Evolutionary conservation across 2,797 vertebrate species (phyloP).

Genomic region (Anas georgica): DNA sequence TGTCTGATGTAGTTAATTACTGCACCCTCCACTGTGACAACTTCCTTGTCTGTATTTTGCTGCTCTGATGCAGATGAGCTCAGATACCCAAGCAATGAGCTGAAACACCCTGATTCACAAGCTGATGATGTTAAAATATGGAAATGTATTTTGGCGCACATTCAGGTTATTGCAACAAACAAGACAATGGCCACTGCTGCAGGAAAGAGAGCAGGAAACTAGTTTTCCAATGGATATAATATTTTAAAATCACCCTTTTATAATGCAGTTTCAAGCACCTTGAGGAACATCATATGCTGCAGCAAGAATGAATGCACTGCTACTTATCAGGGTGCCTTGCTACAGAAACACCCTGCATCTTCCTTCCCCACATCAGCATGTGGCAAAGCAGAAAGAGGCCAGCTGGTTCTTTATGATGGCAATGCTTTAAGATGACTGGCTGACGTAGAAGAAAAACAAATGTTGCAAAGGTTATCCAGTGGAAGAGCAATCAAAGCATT

Average conservation of each 20-base stretch:
- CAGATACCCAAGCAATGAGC: background rate
- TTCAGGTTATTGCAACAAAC: background rate
- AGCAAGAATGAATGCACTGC: background rate
- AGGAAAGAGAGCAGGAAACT: background rate
- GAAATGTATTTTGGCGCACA: background rate
- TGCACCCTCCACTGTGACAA: background rate
- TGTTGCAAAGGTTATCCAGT: background rate
- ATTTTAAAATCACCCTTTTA: background rate
- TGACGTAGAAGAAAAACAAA: background rate
- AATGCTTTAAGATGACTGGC: background rate
- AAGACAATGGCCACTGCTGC: background rate
- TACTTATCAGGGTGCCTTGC: background rate
- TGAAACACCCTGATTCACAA: background rate
- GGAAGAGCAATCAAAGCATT: background rate
- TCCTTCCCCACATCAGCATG: background rate
- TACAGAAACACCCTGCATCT: background rate
- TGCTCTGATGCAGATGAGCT: background rate
- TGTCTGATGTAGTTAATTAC: background rate
- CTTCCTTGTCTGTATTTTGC: background rate
- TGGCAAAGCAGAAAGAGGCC: background rate
- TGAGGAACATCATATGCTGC: background rate
- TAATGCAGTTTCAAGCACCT: background rate
- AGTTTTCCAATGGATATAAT: background rate
- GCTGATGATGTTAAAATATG: background rate
- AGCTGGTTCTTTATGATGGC: background rate